Evolutionary conservation across 2,888 invertebrate genomes (phyloP), one percentile per base, ranked within the genome.

Genomic region (Ephialtes manifestator): DNA sequence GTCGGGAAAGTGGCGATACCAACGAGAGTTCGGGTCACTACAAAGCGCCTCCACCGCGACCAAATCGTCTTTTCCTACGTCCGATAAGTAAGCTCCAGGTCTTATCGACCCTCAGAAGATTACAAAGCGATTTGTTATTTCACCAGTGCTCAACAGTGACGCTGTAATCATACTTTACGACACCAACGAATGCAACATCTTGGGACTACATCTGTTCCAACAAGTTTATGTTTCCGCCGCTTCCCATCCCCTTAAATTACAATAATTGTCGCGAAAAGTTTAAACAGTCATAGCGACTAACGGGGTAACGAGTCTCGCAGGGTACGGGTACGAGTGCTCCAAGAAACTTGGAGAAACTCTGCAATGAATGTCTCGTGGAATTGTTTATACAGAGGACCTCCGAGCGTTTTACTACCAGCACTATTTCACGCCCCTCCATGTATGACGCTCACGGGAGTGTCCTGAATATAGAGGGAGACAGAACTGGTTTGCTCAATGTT

Each of bases 181-280:
- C 75, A 31, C 31, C 28, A 58, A 70, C 48, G 58, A 68, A 58
- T 28, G 75, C 60, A 75, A 68, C 70, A 81, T 81, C 81, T 76
- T 70, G 81, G 35, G 31, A 70, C 35, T 81, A 63, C 81, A 76
- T 75, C 70, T 70, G 81, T 28, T 70, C 24, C n/a, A 68, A 11
- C 53, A 70, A 81, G 70, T 81, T 70, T 81, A 60, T 68, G 53
- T 51, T 76, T 65, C 63, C 63, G 63, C 28, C 20, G 20, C 75
- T 67, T 58, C 58, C 51, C 68, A 10, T 35, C 35, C 15, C 43
- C 68, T 39, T 81, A 75, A 81, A 76, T 76, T 81, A 81, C 75
- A 60, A 58, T 81, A 81, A 76, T 81, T 76, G 75, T 81, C 75
- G 18, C 43, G 28, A 18, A 81, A 81, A 81, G 81, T 81, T 81